Evolutionary conservation across 2,113 vertebrate genomes (phyloP).

Genomic region (Eupsittula cactorum): DNA sequence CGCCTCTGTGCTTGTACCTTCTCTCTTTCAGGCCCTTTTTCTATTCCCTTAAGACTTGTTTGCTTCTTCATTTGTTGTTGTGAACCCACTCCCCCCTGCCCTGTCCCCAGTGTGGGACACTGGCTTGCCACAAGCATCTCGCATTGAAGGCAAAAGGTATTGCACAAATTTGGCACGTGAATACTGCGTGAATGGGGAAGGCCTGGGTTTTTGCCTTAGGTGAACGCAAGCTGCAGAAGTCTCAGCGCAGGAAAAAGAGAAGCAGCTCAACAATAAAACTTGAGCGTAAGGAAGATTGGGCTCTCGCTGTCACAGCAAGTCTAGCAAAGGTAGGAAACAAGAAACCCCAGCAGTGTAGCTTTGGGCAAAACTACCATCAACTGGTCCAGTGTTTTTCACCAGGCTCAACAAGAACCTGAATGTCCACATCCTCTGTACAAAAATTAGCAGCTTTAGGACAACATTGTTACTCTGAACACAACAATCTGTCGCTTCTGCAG

Average conservation of each 20-base stretch:
- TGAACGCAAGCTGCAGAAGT: background rate
- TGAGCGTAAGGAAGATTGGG: background rate
- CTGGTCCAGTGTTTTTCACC: constrained; percentile 49
- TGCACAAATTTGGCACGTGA: constrained; percentile 66
- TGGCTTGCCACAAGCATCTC: constrained; percentile 19
- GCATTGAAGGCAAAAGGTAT: constrained; percentile 52
- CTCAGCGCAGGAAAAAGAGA: background rate
- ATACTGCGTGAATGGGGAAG: constrained; percentile 53
- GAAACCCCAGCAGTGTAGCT: background rate
- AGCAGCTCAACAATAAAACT: background rate
- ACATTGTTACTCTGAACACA: constrained; percentile 34
- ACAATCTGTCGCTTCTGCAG: constrained; percentile 2
- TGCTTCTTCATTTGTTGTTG: background rate
- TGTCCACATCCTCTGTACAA: constrained; percentile 34
- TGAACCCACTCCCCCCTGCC: background rate
- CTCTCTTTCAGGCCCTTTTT: background rate
- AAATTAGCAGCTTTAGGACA: constrained; percentile 67
- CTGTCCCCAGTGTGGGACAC: background rate
- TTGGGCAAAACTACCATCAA: constrained; percentile 21
- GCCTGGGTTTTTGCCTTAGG: constrained; percentile 21
- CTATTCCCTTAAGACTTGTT: background rate
- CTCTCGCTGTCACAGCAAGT: background rate
- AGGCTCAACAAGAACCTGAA: constrained; percentile 15
- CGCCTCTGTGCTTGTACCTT: background rate
- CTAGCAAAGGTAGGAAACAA: background rate